These are phyloP conservation scores for Meles meles DNA, from an alignment of 2,113 vertebrate species.

Conservation along the genomic window DNA sequence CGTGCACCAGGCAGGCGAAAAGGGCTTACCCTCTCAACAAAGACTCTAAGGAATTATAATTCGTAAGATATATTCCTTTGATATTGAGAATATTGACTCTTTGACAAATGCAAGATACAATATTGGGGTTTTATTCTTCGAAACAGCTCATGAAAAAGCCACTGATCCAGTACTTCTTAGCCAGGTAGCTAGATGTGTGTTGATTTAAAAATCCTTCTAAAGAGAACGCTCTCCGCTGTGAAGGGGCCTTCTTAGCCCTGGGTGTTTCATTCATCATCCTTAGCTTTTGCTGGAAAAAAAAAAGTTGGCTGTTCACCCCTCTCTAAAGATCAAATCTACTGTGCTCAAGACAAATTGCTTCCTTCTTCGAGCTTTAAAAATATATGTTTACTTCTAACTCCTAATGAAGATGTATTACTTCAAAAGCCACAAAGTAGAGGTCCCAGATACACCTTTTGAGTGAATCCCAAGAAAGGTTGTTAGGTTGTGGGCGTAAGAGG, in stretches of 20 bases:
- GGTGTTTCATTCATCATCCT: conserved; percentile 64
- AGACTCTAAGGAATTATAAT: neutral
- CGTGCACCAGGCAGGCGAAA: neutral
- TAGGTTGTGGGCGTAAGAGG: neutral
- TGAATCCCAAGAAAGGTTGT: conserved; percentile 44
- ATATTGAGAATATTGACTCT: neutral
- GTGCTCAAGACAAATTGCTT: conserved; percentile 65
- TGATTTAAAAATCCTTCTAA: conserved; percentile 55
- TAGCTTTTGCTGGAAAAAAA: conserved; percentile 15
- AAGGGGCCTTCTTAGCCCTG: conserved; percentile 7
- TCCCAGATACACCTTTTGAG: conserved; percentile 6
- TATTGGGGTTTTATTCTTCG: neutral
- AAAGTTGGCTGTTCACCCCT: conserved; percentile 44
- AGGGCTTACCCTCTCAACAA: neutral
- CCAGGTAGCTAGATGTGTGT: neutral
- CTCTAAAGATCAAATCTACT: conserved; percentile 63
- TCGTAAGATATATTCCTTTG: neutral
- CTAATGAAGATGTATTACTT: conserved; percentile 69
- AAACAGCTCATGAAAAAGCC: neutral
- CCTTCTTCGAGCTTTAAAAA: conserved; percentile 54
- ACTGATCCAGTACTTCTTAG: neutral
- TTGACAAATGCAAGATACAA: neutral
- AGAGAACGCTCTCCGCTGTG: conserved; percentile 1
- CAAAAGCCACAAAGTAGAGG: conserved; percentile 32
- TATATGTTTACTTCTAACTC: conserved; percentile 57